Evolutionary conservation across 1,140 invertebrate species (phyloP), one percentile per base, ranked within the genome.

Genomic region (Pachyrhynchus sulphureomaculatus): DNA sequence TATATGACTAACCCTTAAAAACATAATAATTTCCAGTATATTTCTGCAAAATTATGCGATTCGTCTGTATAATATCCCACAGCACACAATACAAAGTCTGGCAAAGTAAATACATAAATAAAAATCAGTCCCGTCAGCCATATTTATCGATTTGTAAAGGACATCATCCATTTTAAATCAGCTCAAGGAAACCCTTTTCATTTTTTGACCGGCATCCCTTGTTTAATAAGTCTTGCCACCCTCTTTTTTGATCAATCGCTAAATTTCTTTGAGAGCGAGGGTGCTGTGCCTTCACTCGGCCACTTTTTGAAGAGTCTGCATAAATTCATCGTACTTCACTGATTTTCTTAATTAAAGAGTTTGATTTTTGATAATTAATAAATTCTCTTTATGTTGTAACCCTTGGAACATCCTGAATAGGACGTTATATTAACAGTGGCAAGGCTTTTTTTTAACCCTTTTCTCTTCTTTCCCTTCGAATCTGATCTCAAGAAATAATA

Each of bases 141-240:
- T 56, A 56, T 45, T 59, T 59, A 59, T 59, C 45, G 56, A 59
- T 59, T 49, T 12, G 56, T 33, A 9, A 59, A 29, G 56, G 56
- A 42, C 56, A 59, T 59, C 56, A 59, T 59, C 56, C 56, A 59
- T 59, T 59, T 59, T 59, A 59, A 59, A 59, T 59, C 56, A 59
- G 44, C 45, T 20, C 18, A 24, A 34, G n/a, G n/a, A 12, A 42
- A 48, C 56, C 56, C 56, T 49, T 44, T 48, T 59, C 33, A 47
- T 59, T 59, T 59, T 59, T 59, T 59, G 21, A 41, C 42, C 29
- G 39, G 26, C 39, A 12, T 13, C 56, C 56, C 56, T 49, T 42
- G 44, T 59, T 59, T 59, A 59, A 59, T 59, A 59, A 59, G 56
- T 49, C 56, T 42, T 23, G 37, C 56, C 39, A 42, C 56, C 56